A percentile compares a stretch with the other conserved stretches of the same genome.
Evolutionary conservation across 2,113 vertebrate genomes (phyloP).

Genomic region (Nycticorax nycticorax): DNA sequence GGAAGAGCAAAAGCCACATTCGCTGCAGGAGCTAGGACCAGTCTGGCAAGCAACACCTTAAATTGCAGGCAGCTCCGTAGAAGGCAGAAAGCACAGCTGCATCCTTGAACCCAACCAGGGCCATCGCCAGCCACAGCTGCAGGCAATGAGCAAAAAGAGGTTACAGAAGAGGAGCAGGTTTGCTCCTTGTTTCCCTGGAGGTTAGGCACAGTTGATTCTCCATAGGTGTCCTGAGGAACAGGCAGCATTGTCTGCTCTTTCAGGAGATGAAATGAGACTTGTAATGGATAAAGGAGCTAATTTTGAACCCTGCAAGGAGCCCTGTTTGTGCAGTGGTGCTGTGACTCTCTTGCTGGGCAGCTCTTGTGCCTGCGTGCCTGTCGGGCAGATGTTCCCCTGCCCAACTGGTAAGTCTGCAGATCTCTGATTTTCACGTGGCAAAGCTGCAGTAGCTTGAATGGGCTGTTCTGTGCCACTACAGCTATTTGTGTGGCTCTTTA

Average conservation of each 20-base stretch:
- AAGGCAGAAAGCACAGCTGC: background rate
- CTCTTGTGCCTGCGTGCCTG: background rate
- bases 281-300: background rate
- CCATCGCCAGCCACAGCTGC: background rate
- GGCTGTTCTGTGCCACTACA: background rate
- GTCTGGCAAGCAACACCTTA: background rate
- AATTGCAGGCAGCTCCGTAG: background rate
- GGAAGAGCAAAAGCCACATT: background rate
- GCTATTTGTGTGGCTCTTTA: background rate
- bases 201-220: background rate
- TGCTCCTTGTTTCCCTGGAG: accelerated
- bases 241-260: background rate
- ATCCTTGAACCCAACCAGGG: background rate
- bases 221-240: accelerated
- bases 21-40: background rate
- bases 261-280: background rate
- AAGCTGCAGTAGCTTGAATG: background rate
- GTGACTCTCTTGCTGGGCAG: background rate
- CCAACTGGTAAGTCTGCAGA: background rate
- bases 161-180: background rate
- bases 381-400: background rate
- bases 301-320: background rate
- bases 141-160: background rate
- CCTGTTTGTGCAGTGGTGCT: background rate
- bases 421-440: background rate